Percentiles rank a stretch among this genome's conserved stretches.
Conservation (phyloP, 1,140 invertebrate genomes). For the Apis laboriosa region DNA sequence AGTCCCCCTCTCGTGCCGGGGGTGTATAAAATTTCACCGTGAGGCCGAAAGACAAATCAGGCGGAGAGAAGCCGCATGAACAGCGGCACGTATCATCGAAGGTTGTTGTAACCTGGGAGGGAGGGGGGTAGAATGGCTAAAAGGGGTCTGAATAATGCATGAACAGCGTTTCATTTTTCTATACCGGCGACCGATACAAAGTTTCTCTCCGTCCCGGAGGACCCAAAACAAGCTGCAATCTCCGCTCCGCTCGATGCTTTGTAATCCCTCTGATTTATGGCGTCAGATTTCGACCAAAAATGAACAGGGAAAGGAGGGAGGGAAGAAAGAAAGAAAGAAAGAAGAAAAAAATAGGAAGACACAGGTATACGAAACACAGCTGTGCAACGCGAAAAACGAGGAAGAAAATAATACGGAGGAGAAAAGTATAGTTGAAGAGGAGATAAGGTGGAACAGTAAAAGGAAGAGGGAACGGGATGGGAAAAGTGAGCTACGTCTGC, state of each 20-base stretch:
- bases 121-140: constrained; percentile 17
- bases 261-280: constrained; percentile 65
- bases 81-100: constrained; percentile 32
- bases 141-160: constrained; percentile 66
- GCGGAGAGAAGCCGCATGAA: constrained; percentile 16
- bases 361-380: too few species aligned
- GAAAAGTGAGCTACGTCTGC: constrained; percentile 17
- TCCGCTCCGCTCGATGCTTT: constrained; percentile 63
- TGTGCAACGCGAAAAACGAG: background rate
- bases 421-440: too few species aligned
- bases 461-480: background rate
- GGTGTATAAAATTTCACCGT: constrained; percentile 41
- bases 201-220: constrained; percentile 52
- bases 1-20: too few species aligned
- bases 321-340: background rate
- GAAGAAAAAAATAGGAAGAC: background rate
- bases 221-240: constrained; percentile 67
- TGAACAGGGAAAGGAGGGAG: too few species aligned
- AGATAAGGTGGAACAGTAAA: background rate
- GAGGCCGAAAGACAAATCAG: constrained; percentile 58
- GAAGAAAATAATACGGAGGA: too few species aligned
- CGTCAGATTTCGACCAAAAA: constrained; percentile 55
- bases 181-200: constrained; percentile 52
- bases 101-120: background rate
- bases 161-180: constrained; percentile 67